Evolutionary conservation across 2,888 invertebrate species (phyloP).

Genomic region (Troides oblongomaculatus): DNA sequence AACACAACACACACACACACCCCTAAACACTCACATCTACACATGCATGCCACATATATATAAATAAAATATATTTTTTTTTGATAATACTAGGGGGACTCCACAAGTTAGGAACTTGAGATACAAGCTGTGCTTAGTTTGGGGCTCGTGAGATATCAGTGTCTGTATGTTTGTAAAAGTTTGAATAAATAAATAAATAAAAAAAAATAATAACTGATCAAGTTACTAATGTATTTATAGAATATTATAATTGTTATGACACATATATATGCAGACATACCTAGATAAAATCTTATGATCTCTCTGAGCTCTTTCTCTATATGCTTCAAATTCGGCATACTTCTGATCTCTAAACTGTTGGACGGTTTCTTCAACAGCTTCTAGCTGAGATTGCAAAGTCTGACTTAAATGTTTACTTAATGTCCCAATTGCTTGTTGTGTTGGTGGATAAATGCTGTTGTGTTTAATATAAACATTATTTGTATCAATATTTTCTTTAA

Average conservation of each 20-base stretch:
- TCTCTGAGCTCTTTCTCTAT: conserved; percentile 85
- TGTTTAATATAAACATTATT: conserved; percentile 59
- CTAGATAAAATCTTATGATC: conserved; percentile 85
- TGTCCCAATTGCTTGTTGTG: conserved; percentile 78
- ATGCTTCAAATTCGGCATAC: conserved; percentile 86
- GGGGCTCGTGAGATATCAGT: no score
- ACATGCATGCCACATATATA: no score
- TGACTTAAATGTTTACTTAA: conserved; percentile 85
- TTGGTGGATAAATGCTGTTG: conserved; percentile 66
- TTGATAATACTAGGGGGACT: no score
- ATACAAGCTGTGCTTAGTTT: no score
- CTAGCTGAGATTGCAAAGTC: conserved; percentile 84
- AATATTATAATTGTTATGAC: background rate
- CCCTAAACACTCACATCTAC: no score
- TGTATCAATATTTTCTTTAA: conserved; percentile 72
- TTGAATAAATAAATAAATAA: no score
- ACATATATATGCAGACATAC: conserved; percentile 47
- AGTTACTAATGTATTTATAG: no score
- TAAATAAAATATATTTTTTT: no score
- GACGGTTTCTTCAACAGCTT: conserved; percentile 86
- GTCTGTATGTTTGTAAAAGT: no score
- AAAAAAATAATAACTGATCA: background rate
- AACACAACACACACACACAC: no score
- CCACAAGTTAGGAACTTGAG: no score
- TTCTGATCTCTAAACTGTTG: conserved; percentile 87